Conservation (phyloP, 2,113 vertebrate species). For the Galemys pyrenaicus region DNA sequence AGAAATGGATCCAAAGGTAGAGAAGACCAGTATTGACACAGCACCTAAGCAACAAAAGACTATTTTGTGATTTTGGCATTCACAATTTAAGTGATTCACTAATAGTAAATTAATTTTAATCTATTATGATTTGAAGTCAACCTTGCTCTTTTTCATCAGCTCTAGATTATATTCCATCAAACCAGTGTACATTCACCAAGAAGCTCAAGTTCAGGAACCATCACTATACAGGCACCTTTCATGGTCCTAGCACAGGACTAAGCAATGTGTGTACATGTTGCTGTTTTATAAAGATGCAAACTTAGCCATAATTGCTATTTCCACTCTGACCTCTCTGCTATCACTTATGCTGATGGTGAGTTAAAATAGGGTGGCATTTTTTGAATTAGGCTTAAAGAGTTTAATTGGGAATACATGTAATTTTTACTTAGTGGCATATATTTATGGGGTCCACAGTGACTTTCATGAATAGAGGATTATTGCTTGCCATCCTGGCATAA, state of each 20-base stretch:
- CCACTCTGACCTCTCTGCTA: neutral
- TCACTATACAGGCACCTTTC: neutral
- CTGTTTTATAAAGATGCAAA: neutral
- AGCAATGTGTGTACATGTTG: neutral
- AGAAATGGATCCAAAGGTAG: slow-evolving; percentile 42
- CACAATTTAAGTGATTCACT: neutral
- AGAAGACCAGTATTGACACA: neutral
- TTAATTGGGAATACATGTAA: neutral
- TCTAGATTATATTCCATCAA: neutral
- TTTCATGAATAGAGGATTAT: neutral
- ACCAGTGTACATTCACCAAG: neutral
- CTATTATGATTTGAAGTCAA: neutral
- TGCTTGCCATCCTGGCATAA: neutral
- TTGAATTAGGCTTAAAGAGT: neutral
- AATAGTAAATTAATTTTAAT: slow-evolving; percentile 47
- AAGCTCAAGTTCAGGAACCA: neutral
- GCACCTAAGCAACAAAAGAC: slow-evolving; percentile 32
- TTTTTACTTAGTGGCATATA: neutral
- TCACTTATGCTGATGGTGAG: neutral
- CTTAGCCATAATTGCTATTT: neutral
- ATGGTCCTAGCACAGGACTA: neutral
- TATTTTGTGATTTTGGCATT: slow-evolving; percentile 51
- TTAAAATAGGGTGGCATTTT: neutral
- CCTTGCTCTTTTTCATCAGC: neutral
- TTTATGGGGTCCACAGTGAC: neutral